A percentile compares a stretch with the other conserved stretches of the same genome.
Conservation (phyloP, 2,888 invertebrate species). For the Leptura quadrifasciata region DNA sequence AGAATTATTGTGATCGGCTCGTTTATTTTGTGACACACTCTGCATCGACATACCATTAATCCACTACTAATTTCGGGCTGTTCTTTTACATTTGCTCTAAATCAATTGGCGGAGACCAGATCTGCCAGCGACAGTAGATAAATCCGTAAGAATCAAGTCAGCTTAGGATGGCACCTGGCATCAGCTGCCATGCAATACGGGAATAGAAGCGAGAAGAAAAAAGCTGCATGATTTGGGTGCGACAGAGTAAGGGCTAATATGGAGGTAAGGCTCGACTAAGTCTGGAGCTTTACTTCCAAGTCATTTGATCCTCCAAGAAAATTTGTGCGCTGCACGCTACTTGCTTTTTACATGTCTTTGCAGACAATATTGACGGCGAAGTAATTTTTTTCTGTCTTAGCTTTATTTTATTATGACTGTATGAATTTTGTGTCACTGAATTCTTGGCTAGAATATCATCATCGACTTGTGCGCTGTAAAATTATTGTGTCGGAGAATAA, state of each 20-base stretch:
- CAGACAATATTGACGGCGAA: slow-evolving; percentile 36
- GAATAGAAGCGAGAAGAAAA: slow-evolving; percentile 60
- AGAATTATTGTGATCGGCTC: slow-evolving; percentile 53
- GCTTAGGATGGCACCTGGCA: slow-evolving; percentile 70
- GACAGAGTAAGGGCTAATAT: slow-evolving; percentile 63
- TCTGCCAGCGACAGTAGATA: slow-evolving; percentile 69
- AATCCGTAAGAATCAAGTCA: slow-evolving; percentile 69
- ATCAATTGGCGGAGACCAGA: slow-evolving; percentile 69
- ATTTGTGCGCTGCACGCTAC: slow-evolving; percentile 67
- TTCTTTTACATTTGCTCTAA: slow-evolving; percentile 61
- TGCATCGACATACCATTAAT: slow-evolving; percentile 58
- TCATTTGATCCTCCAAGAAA: slow-evolving; percentile 73
- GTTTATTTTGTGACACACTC: slow-evolving; percentile 56
- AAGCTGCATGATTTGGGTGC: slow-evolving; percentile 55
- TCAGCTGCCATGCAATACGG: slow-evolving; percentile 65
- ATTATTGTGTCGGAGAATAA: too few relatives aligned
- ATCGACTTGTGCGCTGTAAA: too few relatives aligned
- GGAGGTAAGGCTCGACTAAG: slow-evolving; percentile 70
- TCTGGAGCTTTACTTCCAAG: slow-evolving; percentile 71
- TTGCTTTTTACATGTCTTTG: slow-evolving; percentile 57
- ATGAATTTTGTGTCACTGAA: neutral
- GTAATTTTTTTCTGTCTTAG: slow-evolving; percentile 29
- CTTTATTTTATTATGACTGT: slow-evolving; percentile 5
- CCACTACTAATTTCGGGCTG: slow-evolving; percentile 57
- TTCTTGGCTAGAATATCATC: neutral